Conservation (phyloP, 1,140 invertebrate species). For the Eufriesea mexicana region DNA sequence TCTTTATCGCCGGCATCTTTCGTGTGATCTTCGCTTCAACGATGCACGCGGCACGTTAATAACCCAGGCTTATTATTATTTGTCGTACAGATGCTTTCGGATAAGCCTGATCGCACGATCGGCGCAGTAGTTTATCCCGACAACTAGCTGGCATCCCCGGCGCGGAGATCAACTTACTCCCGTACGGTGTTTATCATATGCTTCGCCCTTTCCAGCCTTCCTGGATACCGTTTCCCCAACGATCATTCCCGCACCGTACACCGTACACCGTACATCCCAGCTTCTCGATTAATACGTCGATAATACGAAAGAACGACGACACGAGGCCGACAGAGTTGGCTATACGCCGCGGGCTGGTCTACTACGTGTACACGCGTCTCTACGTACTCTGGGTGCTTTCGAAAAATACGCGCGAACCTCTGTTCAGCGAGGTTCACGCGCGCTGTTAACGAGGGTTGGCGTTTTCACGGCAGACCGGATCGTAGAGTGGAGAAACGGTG, state of each 20-base stretch:
- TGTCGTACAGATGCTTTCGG: slow-evolving; percentile 53
- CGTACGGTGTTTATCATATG: slow-evolving; percentile 34
- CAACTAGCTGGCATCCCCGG: slow-evolving; percentile 33
- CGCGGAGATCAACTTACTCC: slow-evolving; percentile 55
- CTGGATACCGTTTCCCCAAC: slow-evolving; percentile 33
- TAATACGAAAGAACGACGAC: not conserved
- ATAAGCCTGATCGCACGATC: slow-evolving; percentile 27
- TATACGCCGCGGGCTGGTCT: too few species aligned
- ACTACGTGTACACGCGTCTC: not conserved
- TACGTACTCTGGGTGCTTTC: not conserved
- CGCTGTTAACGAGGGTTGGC: slow-evolving; percentile 50
- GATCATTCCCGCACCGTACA: slow-evolving; percentile 15
- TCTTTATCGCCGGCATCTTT: slow-evolving; percentile 60
- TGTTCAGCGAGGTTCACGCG: not conserved
- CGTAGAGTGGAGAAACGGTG: too few species aligned
- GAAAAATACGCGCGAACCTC: not conserved
- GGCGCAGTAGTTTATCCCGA: slow-evolving; percentile 49
- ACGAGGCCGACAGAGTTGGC: too few species aligned
- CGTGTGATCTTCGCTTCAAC: slow-evolving; percentile 59
- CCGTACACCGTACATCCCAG: too few species aligned
- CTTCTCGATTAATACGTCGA: slow-evolving; percentile 42
- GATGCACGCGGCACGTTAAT: slow-evolving; percentile 59
- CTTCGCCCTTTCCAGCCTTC: slow-evolving; percentile 3
- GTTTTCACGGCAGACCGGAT: slow-evolving; percentile 54
- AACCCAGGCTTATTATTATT: slow-evolving; percentile 64